A percentile compares a stretch with the other conserved stretches of the same genome.
These are phyloP conservation scores for Enteromius mattozi DNA, from an alignment of 2,797 vertebrate genomes.

Conservation along the genomic window DNA sequence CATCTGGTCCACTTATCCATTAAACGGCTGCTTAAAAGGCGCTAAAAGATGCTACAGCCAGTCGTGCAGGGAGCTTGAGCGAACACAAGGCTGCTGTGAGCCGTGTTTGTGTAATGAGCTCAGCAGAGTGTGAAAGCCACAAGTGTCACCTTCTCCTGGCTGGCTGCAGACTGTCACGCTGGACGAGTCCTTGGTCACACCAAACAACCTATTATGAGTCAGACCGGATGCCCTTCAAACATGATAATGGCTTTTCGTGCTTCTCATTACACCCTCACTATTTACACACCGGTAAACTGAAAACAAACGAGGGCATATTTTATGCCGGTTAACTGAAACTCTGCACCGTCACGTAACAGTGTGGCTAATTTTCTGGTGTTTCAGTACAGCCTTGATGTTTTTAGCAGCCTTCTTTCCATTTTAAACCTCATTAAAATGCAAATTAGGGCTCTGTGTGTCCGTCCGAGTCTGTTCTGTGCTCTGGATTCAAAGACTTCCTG, in stretches of 20 bases:
- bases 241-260: constrained; percentile 50
- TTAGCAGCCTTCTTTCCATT: constrained; percentile 14
- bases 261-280: constrained; percentile 16
- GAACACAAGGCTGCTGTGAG: constrained; percentile 15
- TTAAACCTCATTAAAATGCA: constrained; percentile 32
- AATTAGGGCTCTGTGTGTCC: constrained; percentile 19
- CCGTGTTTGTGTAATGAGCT: constrained; percentile 15
- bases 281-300: constrained; percentile 13
- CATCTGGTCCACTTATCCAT: background rate
- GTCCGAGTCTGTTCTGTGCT: constrained; percentile 11
- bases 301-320: constrained; percentile 26
- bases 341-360: background rate
- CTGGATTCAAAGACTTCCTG: constrained; percentile 11
- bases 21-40: background rate
- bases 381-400: constrained; percentile 13
- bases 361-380: constrained; percentile 33
- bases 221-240: constrained; percentile 33
- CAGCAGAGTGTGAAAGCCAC: constrained; percentile 41
- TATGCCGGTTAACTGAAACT: background rate
- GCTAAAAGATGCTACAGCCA: background rate
- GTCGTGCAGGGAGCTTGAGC: constrained; percentile 19
- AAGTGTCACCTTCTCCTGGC: background rate
- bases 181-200: constrained; percentile 37
- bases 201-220: constrained; percentile 17
- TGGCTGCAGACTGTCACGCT: constrained; percentile 18